Percentiles rank a stretch among this genome's conserved stretches.
phyloP scores from a whole-genome alignment of 2,888 invertebrate species.

The Amiota mariae region DNA sequence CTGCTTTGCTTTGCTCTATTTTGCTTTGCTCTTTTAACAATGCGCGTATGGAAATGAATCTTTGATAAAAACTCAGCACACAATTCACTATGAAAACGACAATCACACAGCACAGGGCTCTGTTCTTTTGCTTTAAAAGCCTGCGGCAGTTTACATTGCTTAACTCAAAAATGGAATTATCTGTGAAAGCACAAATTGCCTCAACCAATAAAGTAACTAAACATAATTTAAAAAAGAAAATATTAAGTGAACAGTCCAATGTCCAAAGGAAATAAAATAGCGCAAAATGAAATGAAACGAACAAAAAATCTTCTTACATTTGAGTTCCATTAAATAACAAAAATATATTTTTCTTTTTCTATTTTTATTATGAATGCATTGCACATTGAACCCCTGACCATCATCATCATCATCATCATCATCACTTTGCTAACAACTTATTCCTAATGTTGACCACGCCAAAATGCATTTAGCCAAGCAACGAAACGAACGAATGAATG shows the following conservation, averaged over 20 bases:
- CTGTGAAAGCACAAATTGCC: not conserved
- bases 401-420: slow-evolving; percentile 27
- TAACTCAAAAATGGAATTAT: too few species aligned
- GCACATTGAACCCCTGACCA: too few species aligned
- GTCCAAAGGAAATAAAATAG: not conserved
- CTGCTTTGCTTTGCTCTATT: not conserved
- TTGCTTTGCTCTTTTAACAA: not conserved
- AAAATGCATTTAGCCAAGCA: slow-evolving; percentile 19
- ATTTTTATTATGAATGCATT: slow-evolving; percentile 25
- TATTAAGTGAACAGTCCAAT: not conserved
- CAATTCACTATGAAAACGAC: too few species aligned
- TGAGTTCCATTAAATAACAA: slow-evolving; percentile 12
- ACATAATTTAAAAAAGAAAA: not conserved
- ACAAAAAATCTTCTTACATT: not conserved
- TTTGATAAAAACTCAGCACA: too few species aligned
- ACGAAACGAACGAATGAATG: not conserved
- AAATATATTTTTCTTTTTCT: not conserved
- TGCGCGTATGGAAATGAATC: not conserved
- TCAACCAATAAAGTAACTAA: slow-evolving; percentile 7
- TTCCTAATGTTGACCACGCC: slow-evolving; percentile 12
- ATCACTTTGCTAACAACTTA: slow-evolving; percentile 16
- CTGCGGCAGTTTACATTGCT: too few species aligned
- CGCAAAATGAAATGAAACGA: not conserved
- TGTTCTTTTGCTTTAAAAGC: too few species aligned
- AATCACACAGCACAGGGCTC: too few species aligned